Percentiles rank a stretch among this genome's conserved stretches.
Conservation (phyloP, 2,113 vertebrate species). For the Scortum barcoo region DNA sequence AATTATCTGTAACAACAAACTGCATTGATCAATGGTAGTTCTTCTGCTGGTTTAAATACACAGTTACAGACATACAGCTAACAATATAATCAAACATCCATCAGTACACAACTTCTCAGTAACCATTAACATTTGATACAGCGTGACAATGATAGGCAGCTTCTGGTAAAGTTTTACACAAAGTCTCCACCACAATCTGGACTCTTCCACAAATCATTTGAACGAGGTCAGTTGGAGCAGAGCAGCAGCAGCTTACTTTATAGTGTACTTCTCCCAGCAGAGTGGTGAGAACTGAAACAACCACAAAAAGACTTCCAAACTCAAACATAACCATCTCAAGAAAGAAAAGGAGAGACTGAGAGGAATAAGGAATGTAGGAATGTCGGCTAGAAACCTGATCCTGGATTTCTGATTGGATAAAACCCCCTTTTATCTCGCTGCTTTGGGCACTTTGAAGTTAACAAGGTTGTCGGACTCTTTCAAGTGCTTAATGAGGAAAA, state of each 20-base stretch:
- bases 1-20: conserved; percentile 11
- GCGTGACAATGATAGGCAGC: conserved; percentile 12
- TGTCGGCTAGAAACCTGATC: conserved; percentile 8
- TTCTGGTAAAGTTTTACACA: background rate
- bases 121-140: conserved; percentile 16
- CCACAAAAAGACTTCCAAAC: conserved; percentile 24
- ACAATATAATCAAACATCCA: background rate
- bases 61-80: background rate
- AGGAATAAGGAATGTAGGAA: conserved; percentile 28
- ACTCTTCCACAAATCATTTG: background rate
- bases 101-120: background rate
- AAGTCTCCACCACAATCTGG: background rate
- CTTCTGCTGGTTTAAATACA: conserved; percentile 23
- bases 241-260: conserved; percentile 17
- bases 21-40: background rate
- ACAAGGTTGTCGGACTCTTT: background rate
- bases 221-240: background rate
- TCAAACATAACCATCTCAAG: background rate
- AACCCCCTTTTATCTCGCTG: background rate
- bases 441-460: background rate
- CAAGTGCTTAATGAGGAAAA: background rate
- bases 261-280: background rate
- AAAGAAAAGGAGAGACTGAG: background rate
- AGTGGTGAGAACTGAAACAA: background rate
- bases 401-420: conserved; percentile 12